These are phyloP conservation scores for Drosophila quadrilineata DNA, from an alignment of 1,140 invertebrate genomes.

Conservation along the genomic window DNA sequence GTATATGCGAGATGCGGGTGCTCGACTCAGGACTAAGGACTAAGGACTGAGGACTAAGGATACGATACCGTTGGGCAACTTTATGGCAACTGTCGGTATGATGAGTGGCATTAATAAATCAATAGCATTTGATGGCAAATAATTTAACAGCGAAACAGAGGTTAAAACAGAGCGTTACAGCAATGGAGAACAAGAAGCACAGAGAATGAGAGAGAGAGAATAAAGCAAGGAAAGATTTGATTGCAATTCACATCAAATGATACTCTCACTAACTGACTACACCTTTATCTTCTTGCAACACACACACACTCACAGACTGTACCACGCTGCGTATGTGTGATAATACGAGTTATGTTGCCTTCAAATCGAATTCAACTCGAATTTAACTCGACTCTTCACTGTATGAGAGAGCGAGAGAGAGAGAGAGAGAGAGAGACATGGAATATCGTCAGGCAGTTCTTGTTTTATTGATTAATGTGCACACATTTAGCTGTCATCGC, in stretches of 20 bases:
- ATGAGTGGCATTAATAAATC: conserved; percentile 67
- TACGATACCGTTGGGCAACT: conserved; percentile 21
- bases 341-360: conserved; percentile 8
- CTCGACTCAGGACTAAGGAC: no score
- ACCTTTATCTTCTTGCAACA: no score
- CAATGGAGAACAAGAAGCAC: no score
- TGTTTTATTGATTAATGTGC: conserved; percentile 58
- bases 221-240: no score
- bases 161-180: no score
- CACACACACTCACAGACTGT: no score
- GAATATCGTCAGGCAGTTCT: neutral
- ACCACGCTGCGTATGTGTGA: conserved; percentile 29
- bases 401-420: no score
- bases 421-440: no score
- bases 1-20: conserved; percentile 27
- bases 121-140: conserved; percentile 72
- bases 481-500: no score
- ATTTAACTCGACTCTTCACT: neutral
- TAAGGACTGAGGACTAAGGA: neutral
- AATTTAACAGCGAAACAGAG: conserved; percentile 56
- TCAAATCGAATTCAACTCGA: neutral
- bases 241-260: conserved; percentile 34
- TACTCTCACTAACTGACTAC: neutral
- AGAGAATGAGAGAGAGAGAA: no score
- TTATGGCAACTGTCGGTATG: conserved; percentile 45